Conservation (phyloP, 2,888 invertebrate species). For the Drosophila neonasuta region DNA sequence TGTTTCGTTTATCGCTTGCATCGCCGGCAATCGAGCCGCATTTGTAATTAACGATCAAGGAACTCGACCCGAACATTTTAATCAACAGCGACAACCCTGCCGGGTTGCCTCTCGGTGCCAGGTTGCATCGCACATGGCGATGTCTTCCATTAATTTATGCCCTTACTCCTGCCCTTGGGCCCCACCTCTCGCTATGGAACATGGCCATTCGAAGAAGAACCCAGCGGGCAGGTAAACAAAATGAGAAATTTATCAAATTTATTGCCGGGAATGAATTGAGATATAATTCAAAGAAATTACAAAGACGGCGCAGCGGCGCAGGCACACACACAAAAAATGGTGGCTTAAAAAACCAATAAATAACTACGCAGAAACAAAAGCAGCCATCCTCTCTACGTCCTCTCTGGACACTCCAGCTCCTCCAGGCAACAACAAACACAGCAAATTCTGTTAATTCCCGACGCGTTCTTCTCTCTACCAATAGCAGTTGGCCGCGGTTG, state of each 20-base stretch:
- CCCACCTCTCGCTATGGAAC: slow-evolving; percentile 1
- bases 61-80: slow-evolving; percentile 69
- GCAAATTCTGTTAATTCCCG: slow-evolving; percentile 14
- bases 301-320: slow-evolving; percentile 44
- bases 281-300: slow-evolving; percentile 78
- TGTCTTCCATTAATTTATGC: slow-evolving; percentile 62
- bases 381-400: background rate
- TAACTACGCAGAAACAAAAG: slow-evolving; percentile 55
- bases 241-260: slow-evolving; percentile 76
- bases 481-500: slow-evolving; percentile 29
- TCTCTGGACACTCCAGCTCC: slow-evolving; percentile 14
- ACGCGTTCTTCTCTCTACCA: slow-evolving; percentile 12
- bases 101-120: slow-evolving; percentile 4
- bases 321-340: slow-evolving; percentile 54
- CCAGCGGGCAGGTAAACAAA: slow-evolving; percentile 65
- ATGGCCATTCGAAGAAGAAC: slow-evolving; percentile 57
- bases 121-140: slow-evolving; percentile 39
- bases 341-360: slow-evolving; percentile 70
- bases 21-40: slow-evolving; percentile 38
- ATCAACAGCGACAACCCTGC: slow-evolving; percentile 50
- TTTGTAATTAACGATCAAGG: slow-evolving; percentile 66
- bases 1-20: slow-evolving; percentile 37
- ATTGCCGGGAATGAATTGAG: slow-evolving; percentile 71
- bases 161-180: slow-evolving; percentile 11
- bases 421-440: slow-evolving; percentile 7